Evolutionary conservation across 2,113 vertebrate species (phyloP).

Genomic region (Apodemus speciosus): DNA sequence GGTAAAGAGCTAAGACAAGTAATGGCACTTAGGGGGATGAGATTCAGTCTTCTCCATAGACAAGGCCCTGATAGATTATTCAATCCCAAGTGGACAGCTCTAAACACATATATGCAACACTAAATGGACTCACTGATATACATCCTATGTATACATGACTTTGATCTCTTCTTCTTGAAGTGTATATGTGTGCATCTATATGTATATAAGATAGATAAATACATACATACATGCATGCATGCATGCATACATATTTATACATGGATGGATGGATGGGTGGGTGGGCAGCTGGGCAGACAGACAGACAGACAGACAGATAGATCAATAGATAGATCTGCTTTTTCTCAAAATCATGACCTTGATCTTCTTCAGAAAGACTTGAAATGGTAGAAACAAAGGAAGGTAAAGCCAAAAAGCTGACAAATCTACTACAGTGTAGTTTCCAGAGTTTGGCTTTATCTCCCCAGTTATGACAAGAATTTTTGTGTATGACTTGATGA

Average conservation of each 20-base stretch:
- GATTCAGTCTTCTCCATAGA: neutral
- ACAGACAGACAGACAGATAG: neutral
- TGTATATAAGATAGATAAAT: no score
- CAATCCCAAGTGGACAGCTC: neutral
- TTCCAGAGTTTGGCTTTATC: neutral
- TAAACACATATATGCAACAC: neutral
- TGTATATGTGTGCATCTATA: neutral
- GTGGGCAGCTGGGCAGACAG: no score
- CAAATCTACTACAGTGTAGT: neutral
- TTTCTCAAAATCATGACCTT: neutral
- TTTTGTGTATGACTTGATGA: no score
- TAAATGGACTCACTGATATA: neutral
- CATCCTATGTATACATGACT: neutral
- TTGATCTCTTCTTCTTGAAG: neutral
- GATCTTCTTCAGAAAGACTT: neutral
- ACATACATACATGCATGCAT: no score
- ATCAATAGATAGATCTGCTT: neutral
- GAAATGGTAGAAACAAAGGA: neutral
- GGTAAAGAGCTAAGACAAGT: neutral
- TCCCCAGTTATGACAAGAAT: no score
- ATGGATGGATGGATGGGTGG: no score
- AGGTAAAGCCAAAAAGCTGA: neutral
- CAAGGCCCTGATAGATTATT: neutral
- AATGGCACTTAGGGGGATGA: neutral
- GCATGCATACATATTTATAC: no score